Conservation (phyloP, 2,113 vertebrate species). For the Dicaeum eximium region DNA sequence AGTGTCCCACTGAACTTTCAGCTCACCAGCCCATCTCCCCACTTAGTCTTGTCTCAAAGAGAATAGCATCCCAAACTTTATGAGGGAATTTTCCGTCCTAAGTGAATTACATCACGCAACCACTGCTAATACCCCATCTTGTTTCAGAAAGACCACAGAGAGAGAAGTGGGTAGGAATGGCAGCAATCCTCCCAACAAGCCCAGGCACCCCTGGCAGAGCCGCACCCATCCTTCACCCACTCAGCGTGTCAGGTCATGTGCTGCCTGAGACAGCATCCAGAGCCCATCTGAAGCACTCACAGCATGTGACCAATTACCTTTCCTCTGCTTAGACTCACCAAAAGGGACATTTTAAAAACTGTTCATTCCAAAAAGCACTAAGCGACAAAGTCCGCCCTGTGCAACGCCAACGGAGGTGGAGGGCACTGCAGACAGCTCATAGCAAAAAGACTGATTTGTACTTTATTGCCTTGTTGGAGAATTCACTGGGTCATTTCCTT, state of each 20-base stretch:
- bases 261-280: background rate
- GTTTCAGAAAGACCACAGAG: background rate
- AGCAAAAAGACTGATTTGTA: background rate
- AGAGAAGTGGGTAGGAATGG: background rate
- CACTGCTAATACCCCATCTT: background rate
- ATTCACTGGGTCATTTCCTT: slow-evolving; percentile 8
- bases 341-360: background rate
- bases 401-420: background rate
- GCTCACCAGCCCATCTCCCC: background rate
- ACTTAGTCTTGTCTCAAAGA: background rate
- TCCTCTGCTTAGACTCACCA: background rate
- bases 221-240: background rate
- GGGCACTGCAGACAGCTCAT: background rate
- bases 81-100: background rate
- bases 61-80: background rate
- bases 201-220: slow-evolving; percentile 6
- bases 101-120: background rate
- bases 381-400: background rate
- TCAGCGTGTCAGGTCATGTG: background rate
- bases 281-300: background rate
- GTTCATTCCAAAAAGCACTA: background rate
- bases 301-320: background rate
- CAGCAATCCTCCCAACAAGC: slow-evolving; percentile 32
- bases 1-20: background rate
- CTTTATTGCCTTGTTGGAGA: background rate